Base-by-base conservation (phyloP, 2,888 invertebrate species). In the Heliconius aoede region DNA sequence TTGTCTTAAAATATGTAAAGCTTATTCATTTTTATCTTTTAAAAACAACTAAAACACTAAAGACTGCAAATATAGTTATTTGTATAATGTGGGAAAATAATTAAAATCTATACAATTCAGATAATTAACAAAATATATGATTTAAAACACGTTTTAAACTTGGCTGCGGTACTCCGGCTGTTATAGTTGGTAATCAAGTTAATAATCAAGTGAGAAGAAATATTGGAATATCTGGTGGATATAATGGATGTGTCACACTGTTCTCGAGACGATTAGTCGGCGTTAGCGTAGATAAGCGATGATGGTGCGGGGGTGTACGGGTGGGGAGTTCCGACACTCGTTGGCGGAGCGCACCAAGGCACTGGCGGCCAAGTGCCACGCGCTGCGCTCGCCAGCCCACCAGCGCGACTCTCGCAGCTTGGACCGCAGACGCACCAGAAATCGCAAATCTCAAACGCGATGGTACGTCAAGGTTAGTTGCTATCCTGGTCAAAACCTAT, bases 401-500 rank as follows among this genome's bases (percentile, higher is more conserved):
- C 77, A 74, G 32, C 90, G 92, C 79, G 84, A 89, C 85, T 82
- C 88, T 85, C 86, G 85, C 86, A 89, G 89, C 82, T 83, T 87
- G 55, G 92, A 92, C 81, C 91, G 92, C 69, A 90, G 91, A 79
- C 90, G 92, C 77, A 85, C 87, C 81, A 90, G 94, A 79, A 95
- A 93, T 81, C 90, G 94, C 86, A 95, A 95, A 85, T 95, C 95
- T 69, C 95, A 94, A 83, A 95, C 96, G 78, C 94, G 95, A 91
- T 96, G 96, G 96, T 96, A 96, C 88, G 96, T 96, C 85, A 96
- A 97, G 96, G 96, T 97, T 95, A 95, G 95, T 86, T 88, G 86
- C 82, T 78, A 30, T 82, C 80, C 73, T 67, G 18, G 26, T 8
- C 26, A 21, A 15, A 21, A 3, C 24, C 7, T 65, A 65, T 24